A percentile compares a stretch with the other conserved stretches of the same genome.
Evolutionary conservation across 2,888 invertebrate species (phyloP).

Genomic region (Volucella bombylans): DNA sequence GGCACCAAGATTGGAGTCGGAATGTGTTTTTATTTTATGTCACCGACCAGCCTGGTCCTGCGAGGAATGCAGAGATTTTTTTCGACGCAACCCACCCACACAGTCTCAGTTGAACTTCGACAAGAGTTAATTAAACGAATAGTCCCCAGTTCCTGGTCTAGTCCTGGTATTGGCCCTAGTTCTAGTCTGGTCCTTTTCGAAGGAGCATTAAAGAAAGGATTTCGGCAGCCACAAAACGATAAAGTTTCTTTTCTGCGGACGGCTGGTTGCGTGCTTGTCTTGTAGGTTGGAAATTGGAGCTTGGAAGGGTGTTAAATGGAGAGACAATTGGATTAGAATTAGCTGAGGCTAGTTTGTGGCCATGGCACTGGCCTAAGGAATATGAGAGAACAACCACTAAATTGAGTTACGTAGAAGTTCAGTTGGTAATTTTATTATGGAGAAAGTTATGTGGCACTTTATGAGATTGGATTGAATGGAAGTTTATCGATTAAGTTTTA

Average conservation of each 20-base stretch:
- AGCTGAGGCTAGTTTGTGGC: conserved; percentile 38
- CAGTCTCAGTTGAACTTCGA: conserved; percentile 44
- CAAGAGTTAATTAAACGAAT: conserved; percentile 63
- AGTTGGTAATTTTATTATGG: conserved; percentile 12
- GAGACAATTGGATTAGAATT: conserved; percentile 49
- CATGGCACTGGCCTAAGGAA: conserved; percentile 24
- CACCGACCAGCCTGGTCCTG: conserved; percentile 29
- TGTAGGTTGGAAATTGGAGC: conserved; percentile 3
- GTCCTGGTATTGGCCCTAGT: no score
- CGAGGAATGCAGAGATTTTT: conserved; percentile 55
- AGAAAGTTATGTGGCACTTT: conserved; percentile 23
- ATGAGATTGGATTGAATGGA: no score
- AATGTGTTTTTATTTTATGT: conserved; percentile 33
- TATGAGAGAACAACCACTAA: not conserved
- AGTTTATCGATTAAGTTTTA: no score
- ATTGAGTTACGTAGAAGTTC: conserved; percentile 22
- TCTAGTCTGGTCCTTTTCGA: conserved; percentile 16
- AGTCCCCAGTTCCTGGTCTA: no score
- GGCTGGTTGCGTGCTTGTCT: not conserved
- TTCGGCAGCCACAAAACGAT: conserved; percentile 50
- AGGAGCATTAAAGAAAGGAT: conserved; percentile 50
- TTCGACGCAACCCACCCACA: conserved; percentile 9
- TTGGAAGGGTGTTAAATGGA: conserved; percentile 19
- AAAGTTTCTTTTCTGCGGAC: conserved; percentile 36
- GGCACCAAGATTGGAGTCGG: no score